These are phyloP conservation scores for Melierax canorus DNA, from an alignment of 2,113 vertebrate genomes.

Conservation along the genomic window DNA sequence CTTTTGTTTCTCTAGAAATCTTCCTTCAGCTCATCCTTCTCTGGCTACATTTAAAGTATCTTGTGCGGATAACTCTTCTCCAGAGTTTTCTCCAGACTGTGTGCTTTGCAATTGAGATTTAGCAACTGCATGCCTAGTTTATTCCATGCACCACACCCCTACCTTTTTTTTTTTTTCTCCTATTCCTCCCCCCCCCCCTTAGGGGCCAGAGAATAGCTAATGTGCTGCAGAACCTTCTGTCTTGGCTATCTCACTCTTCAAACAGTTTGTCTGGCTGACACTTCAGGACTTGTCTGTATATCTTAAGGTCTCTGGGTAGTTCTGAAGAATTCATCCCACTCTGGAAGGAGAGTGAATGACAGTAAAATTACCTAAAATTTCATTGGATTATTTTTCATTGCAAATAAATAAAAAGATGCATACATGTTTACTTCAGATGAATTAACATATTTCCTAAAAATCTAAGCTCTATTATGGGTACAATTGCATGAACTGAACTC, in stretches of 20 bases:
- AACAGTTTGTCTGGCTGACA: neutral
- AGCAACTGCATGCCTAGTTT: neutral
- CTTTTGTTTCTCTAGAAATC: neutral
- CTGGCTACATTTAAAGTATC: neutral
- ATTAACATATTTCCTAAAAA: neutral
- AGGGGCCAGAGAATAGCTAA: neutral
- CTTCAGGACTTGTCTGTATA: neutral
- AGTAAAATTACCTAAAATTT: neutral
- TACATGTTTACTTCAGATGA: neutral
- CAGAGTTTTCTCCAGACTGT: neutral
- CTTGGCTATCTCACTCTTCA: neutral
- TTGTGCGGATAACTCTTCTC: neutral
- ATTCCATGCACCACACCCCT: rapidly evolving
- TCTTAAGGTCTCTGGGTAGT: neutral
- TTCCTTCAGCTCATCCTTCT: neutral
- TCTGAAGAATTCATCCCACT: neutral
- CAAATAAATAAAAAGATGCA: neutral
- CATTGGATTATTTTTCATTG: neutral
- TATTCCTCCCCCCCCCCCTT: neutral
- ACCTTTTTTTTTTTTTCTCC: too few relatives aligned
- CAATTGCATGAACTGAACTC: neutral
- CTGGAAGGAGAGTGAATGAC: neutral
- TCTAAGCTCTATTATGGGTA: neutral
- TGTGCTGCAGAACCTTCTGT: neutral
- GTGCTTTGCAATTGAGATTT: neutral